Evolutionary conservation across 1,140 invertebrate genomes (phyloP), one percentile per base, ranked within the genome.

Genomic region (Ceratina australensis): DNA sequence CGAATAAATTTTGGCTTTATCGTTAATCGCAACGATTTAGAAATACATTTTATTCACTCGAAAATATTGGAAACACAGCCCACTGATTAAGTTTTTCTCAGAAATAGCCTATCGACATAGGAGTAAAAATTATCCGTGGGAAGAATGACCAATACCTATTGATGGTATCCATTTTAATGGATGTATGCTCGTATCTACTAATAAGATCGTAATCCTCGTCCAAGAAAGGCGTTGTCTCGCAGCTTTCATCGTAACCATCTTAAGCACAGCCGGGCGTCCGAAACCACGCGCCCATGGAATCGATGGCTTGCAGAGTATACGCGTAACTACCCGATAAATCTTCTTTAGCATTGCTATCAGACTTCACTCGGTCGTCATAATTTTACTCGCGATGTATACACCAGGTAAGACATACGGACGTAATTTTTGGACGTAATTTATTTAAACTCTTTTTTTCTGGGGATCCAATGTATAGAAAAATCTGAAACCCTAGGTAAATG

Each of bases 1-100:
- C 2, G 60, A 72, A 57, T 65, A 64, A 73, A 78, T 65, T 49
- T 33, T 22, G 7, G 60, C 0, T 52, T 49, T 59, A 68, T 68
- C 49, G 18, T 1, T 12, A 49, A 52, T 28, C 49, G 65, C 65
- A 20, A 24, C 65, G 50, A 20, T 13, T 18, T 7, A 16, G 16
- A 15, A 52, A 28, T 42, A 8, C 18, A n/a, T 18, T 22, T n/a
- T 20, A 20, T 10, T 18, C 10, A n/a, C 8, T 57, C 18, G 54
- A 10, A n/a, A 57, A 57, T 22, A 1, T 0, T 7, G 24, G 13
- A 28, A 60, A 28, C n/a, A n/a, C 57, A 20, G 20, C 54, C 2
- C 54, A 20, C 20, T 20, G 4, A 56, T 20, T 18, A 56, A 56
- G n/a, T 20, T 56, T 20, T 56, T 56, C 8, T 56, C 54, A 42